phyloP scores from a whole-genome alignment of 1,140 invertebrate genomes.

The Zophobas morio region DNA sequence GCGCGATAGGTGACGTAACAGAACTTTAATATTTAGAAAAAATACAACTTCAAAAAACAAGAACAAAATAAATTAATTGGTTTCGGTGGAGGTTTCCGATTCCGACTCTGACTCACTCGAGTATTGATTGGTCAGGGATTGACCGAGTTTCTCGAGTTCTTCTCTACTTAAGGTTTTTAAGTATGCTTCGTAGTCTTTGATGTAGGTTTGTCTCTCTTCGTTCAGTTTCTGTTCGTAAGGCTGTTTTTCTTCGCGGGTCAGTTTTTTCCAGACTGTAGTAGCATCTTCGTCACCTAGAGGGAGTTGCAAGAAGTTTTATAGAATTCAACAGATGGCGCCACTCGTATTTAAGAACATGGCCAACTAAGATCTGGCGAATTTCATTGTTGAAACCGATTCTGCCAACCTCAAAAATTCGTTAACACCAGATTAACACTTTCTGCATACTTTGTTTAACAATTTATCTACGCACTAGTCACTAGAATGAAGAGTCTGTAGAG shows the following conservation, averaged over 20 bases:
- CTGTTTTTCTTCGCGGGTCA: neutral
- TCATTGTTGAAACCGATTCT: too few relatives aligned
- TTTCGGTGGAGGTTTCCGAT: neutral
- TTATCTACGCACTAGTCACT: too few relatives aligned
- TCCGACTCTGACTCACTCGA: slow-evolving; percentile 21
- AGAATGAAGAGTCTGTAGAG: too few relatives aligned
- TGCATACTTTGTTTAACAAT: too few relatives aligned
- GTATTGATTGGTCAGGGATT: neutral
- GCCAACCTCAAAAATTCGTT: too few relatives aligned
- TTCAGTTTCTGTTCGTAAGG: neutral
- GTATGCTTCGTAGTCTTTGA: neutral
- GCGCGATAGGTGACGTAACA: too few relatives aligned
- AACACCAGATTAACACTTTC: too few relatives aligned
- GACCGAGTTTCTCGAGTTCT: neutral
- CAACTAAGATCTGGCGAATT: too few relatives aligned
- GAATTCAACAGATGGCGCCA: too few relatives aligned
- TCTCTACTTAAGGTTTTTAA: slow-evolving; percentile 16
- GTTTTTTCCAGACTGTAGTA: neutral
- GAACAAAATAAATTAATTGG: slow-evolving; percentile 1
- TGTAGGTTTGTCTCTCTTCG: neutral
- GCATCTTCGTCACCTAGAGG: neutral
- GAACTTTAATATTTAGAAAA: too few relatives aligned
- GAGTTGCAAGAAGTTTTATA: neutral
- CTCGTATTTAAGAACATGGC: too few relatives aligned
- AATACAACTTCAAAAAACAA: neutral